Percentiles rank a stretch among this genome's conserved stretches.
Evolutionary conservation across 2,888 invertebrate genomes (phyloP).

Genomic region (Dexiosoma caninum): DNA sequence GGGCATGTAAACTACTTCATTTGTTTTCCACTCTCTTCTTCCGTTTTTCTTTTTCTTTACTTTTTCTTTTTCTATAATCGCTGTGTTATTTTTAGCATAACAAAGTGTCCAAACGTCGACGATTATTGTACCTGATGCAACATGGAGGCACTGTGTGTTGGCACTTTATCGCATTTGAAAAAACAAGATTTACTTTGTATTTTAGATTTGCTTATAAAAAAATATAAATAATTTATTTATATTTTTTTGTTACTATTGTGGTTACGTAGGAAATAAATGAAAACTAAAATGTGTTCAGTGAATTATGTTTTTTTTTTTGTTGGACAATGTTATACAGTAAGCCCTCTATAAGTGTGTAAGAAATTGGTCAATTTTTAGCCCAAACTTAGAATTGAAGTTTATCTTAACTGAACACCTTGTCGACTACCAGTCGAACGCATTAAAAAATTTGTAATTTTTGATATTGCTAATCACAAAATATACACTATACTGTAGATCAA

Average conservation of each 20-base stretch:
- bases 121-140: conserved; percentile 53
- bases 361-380: too few species aligned
- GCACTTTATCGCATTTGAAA: conserved; percentile 21
- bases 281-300: not conserved
- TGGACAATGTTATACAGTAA: not conserved
- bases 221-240: conserved; percentile 56
- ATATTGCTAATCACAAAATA: too few species aligned
- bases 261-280: conserved; percentile 12
- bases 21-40: not conserved
- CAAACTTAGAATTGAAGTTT: too few species aligned
- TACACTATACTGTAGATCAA: too few species aligned
- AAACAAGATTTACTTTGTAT: conserved; percentile 25
- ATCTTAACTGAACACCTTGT: too few species aligned
- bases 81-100: conserved; percentile 25
- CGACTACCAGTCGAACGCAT: too few species aligned
- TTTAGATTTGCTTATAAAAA: conserved; percentile 54
- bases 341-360: not conserved
- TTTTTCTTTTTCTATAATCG: not conserved
- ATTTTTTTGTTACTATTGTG: conserved; percentile 23
- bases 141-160: not conserved
- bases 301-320: not conserved
- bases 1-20: not conserved
- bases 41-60: not conserved
- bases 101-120: conserved; percentile 51
- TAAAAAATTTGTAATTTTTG: too few species aligned